A percentile compares a stretch with the other conserved stretches of the same genome.
These are phyloP conservation scores for Empidonax traillii DNA, from an alignment of 2,113 vertebrate genomes.

Conservation along the genomic window DNA sequence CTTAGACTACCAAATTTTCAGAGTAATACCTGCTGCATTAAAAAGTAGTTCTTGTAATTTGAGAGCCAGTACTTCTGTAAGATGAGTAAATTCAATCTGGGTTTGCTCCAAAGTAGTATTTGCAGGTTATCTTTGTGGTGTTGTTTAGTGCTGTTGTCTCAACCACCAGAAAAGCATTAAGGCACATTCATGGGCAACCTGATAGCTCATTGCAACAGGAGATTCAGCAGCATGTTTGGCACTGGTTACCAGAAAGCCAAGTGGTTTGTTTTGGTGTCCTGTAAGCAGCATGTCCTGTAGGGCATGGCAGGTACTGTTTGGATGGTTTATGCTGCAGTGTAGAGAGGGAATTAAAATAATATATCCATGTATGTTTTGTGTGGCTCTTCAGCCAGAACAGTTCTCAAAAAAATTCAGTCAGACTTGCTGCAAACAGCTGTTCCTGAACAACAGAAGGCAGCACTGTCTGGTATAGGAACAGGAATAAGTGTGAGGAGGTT, in stretches of 20 bases:
- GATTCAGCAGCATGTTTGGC: neutral
- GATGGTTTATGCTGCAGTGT: neutral
- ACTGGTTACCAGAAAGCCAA: neutral
- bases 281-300: neutral
- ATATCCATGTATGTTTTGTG: neutral
- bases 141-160: neutral
- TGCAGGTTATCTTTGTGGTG: neutral
- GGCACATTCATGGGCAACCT: neutral
- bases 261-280: neutral
- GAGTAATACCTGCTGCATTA: neutral
- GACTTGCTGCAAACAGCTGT: neutral
- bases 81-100: neutral
- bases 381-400: fast-evolving
- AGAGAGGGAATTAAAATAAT: neutral
- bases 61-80: neutral
- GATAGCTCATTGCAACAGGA: neutral
- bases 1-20: neutral
- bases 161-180: neutral
- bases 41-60: neutral
- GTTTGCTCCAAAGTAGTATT: neutral
- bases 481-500: neutral
- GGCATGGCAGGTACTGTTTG: neutral
- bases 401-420: neutral
- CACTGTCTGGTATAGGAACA: neutral
- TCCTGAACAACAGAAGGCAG: neutral